Percentiles rank a stretch among this genome's conserved stretches.
These are phyloP conservation scores for Drosophila acutilabella DNA, from an alignment of 2,888 invertebrate species.

Conservation along the genomic window DNA sequence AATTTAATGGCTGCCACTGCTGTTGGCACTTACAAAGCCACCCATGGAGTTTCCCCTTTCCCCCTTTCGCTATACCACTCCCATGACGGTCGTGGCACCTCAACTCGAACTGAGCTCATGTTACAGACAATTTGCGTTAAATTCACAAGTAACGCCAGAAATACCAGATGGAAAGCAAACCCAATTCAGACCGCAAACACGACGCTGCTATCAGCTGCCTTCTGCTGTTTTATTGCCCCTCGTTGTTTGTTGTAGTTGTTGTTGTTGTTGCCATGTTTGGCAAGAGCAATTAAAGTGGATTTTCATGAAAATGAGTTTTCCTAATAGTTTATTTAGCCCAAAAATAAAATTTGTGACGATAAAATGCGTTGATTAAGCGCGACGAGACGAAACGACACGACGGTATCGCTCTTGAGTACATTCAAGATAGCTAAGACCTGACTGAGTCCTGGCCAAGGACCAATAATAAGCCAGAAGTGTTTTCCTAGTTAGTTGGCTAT, in stretches of 20 bases:
- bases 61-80: too few species aligned
- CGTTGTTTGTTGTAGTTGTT: constrained; percentile 17
- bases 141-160: constrained; percentile 75
- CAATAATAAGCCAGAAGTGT: constrained; percentile 14
- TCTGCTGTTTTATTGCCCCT: constrained; percentile 44
- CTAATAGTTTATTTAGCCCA: constrained; percentile 76
- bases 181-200: constrained; percentile 21
- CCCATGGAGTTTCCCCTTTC: not conserved
- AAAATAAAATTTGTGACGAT: constrained; percentile 67
- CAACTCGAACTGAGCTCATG: constrained; percentile 64
- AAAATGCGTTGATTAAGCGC: constrained; percentile 64
- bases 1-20: constrained; percentile 78
- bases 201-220: constrained; percentile 30
- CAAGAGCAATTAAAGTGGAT: constrained; percentile 78
- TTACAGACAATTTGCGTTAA: constrained; percentile 82
- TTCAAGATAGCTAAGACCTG: constrained; percentile 26
- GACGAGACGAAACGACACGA: constrained; percentile 6
- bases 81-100: constrained; percentile 44
- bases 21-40: constrained; percentile 69
- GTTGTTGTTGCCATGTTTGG: constrained; percentile 28
- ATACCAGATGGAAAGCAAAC: constrained; percentile 47
- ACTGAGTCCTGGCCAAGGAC: constrained; percentile 29
- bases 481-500: constrained; percentile 13
- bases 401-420: constrained; percentile 2
- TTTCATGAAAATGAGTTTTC: constrained; percentile 77